Conservation (phyloP, 30 jellyfish, hydroid and myxozoan genomes). For the Pelagia noctiluca region DNA sequence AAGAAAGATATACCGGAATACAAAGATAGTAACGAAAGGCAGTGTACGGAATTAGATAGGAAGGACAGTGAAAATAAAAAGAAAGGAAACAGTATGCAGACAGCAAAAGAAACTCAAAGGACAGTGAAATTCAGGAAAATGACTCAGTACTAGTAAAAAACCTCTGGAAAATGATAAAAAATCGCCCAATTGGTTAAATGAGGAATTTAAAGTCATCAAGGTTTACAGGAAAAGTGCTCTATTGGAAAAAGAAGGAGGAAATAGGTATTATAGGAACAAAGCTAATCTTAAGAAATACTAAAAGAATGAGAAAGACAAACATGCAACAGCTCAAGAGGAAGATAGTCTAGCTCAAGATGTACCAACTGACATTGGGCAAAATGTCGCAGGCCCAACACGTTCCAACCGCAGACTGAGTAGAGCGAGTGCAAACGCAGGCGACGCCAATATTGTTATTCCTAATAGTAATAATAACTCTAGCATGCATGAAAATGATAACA, state of each 20-base stretch:
- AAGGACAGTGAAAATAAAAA: background rate
- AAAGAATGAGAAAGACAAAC: constrained; percentile 7
- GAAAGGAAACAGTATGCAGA: constrained; percentile 18
- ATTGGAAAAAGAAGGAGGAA: constrained; percentile 27
- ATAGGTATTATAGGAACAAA: constrained; percentile 43
- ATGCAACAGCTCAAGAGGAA: constrained; percentile 26
- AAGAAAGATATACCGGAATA: background rate
- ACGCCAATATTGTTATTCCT: constrained; percentile 13
- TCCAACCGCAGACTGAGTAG: constrained; percentile 24
- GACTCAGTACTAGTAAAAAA: constrained; percentile 9
- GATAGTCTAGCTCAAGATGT: background rate
- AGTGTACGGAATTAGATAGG: background rate
- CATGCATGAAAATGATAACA: no score
- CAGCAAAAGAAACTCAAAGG: background rate
- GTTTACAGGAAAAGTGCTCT: constrained; percentile 40
- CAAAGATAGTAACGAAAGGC: background rate
- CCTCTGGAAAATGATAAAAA: constrained; percentile 37
- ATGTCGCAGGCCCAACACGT: constrained; percentile 32
- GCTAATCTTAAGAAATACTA: constrained; percentile 46
- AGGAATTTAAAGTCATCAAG: constrained; percentile 33
- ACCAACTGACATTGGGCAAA: constrained; percentile 7
- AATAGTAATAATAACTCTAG: no score
- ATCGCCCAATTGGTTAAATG: constrained; percentile 39
- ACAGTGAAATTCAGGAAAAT: background rate
- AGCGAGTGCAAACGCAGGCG: background rate